These are phyloP conservation scores for Sylvietta virens DNA, from an alignment of 2,113 vertebrate species.

Conservation along the genomic window DNA sequence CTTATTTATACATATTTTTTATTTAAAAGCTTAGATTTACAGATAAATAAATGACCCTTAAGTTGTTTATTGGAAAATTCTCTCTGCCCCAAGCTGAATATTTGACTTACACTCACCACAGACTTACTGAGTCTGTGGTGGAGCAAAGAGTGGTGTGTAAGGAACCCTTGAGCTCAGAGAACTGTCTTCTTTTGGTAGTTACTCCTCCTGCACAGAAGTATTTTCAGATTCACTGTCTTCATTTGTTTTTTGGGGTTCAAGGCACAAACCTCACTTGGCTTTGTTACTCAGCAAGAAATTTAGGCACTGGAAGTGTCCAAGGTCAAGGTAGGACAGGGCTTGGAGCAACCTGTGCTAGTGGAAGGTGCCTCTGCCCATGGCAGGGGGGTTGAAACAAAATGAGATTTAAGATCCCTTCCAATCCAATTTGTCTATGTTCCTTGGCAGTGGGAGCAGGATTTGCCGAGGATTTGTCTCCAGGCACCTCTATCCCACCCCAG, in stretches of 20 bases:
- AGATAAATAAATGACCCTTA: background rate
- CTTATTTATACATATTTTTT: background rate
- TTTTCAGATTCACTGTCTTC: background rate
- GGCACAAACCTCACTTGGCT: background rate
- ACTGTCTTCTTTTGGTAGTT: background rate
- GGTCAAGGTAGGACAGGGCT: accelerated
- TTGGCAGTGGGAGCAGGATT: background rate
- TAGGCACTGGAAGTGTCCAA: background rate
- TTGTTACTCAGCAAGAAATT: background rate
- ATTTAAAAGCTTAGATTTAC: background rate
- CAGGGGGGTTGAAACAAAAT: accelerated
- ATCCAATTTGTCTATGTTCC: background rate
- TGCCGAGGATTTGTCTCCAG: background rate
- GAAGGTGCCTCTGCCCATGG: background rate
- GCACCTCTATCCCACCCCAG: background rate
- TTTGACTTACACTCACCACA: background rate
- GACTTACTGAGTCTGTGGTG: background rate
- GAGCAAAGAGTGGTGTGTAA: background rate
- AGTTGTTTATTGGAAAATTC: background rate
- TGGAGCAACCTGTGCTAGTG: background rate
- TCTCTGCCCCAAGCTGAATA: background rate
- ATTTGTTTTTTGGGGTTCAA: background rate
- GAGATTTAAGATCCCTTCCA: background rate
- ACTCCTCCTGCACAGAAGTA: background rate
- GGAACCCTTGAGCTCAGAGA: background rate